phyloP scores from a whole-genome alignment of 2,888 invertebrate species.

The Hypolimnas misippus region DNA sequence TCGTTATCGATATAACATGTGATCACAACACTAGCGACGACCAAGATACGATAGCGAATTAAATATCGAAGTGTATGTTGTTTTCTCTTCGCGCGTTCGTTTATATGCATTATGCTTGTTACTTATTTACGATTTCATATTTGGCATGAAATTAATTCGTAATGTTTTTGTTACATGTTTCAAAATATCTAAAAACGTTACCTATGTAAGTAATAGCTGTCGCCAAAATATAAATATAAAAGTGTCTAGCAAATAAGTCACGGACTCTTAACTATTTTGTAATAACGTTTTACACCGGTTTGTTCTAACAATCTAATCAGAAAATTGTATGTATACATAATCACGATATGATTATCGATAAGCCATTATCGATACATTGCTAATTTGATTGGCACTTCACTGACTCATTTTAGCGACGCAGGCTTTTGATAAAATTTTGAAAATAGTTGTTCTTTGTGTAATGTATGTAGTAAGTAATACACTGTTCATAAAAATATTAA shows the following conservation, averaged over 20 bases:
- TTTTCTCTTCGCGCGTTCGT: too few species aligned
- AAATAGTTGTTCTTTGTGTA: too few species aligned
- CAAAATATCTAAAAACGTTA: too few species aligned
- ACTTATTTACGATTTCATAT: too few species aligned
- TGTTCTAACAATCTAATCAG: conserved; percentile 36
- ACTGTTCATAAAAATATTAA: too few species aligned
- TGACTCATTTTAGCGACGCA: conserved; percentile 58
- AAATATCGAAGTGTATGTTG: background rate
- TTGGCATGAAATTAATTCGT: too few species aligned
- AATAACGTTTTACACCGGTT: conserved; percentile 24
- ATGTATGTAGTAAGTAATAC: too few species aligned
- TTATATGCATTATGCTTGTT: too few species aligned
- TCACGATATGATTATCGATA: conserved; percentile 32
- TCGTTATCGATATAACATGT: conserved; percentile 71
- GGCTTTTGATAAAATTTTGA: too few species aligned
- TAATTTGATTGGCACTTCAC: conserved; percentile 55
- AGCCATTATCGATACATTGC: conserved; percentile 22
- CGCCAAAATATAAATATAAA: too few species aligned
- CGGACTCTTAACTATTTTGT: conserved; percentile 26
- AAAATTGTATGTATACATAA: conserved; percentile 32
- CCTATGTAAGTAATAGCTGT: background rate
- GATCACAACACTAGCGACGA: conserved; percentile 64
- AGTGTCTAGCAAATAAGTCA: conserved; percentile 6
- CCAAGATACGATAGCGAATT: conserved; percentile 62
- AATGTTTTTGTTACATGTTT: too few species aligned